These are phyloP conservation scores for Bicyclus anynana DNA, from an alignment of 1,140 invertebrate species.

Conservation along the genomic window DNA sequence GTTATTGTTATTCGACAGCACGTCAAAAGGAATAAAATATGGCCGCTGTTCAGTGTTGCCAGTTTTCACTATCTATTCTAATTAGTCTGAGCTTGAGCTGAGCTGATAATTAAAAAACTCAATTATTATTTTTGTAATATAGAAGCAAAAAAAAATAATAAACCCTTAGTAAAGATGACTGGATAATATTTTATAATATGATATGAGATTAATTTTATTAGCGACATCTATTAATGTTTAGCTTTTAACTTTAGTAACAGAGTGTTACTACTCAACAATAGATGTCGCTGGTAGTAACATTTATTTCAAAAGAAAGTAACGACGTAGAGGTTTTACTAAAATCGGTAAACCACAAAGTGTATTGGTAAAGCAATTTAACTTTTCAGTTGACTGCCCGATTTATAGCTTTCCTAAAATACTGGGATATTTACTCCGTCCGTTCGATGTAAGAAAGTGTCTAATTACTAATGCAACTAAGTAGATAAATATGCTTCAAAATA, in stretches of 20 bases:
- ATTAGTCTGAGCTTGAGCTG: too few species aligned
- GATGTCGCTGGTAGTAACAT: constrained; percentile 29
- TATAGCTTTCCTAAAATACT: constrained; percentile 53
- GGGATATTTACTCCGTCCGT: constrained; percentile 41
- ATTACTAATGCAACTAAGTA: constrained; percentile 34
- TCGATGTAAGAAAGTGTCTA: constrained; percentile 45
- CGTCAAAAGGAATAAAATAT: constrained; percentile 44
- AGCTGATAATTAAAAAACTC: too few species aligned
- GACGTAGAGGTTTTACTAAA: constrained; percentile 1
- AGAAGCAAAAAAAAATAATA: too few species aligned
- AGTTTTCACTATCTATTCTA: too few species aligned
- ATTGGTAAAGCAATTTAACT: constrained; percentile 36
- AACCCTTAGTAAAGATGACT: too few species aligned
- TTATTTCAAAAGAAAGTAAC: not conserved
- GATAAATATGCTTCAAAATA: constrained; percentile 23
- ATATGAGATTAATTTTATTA: not conserved
- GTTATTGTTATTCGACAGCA: constrained; percentile 52
- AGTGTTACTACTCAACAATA: constrained; percentile 30
- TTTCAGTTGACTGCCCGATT: constrained; percentile 55
- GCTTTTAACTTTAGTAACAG: not conserved
- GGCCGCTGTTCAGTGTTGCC: constrained; percentile 1
- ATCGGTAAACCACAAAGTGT: constrained; percentile 30
- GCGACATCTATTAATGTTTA: constrained; percentile 10
- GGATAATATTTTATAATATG: not conserved
- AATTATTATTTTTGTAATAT: too few species aligned